Conservation (phyloP, 2,888 invertebrate species). For the Protonemura montana region DNA sequence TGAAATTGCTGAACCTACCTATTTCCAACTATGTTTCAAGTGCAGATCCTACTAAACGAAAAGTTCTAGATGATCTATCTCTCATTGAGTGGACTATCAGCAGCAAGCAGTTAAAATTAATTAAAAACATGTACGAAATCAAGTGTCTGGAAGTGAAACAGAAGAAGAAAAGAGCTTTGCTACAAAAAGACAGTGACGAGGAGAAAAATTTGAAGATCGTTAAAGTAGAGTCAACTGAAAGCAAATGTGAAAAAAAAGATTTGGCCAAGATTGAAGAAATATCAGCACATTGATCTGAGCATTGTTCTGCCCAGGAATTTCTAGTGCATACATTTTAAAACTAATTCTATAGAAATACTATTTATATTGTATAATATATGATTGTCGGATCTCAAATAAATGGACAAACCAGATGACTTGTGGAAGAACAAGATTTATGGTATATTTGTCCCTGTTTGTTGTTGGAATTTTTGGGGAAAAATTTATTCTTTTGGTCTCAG, state of each 20-base stretch:
- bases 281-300: no score
- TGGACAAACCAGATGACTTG: no score
- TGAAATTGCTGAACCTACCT: constrained; percentile 75
- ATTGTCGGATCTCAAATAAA: no score
- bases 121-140: constrained; percentile 69
- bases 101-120: constrained; percentile 65
- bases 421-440: no score
- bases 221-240: background rate
- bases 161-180: constrained; percentile 38
- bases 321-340: no score
- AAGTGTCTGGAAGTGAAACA: constrained; percentile 51
- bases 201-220: background rate
- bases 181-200: background rate
- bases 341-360: no score
- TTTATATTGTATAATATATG: no score
- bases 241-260: background rate
- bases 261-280: background rate
- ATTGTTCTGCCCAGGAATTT: no score
- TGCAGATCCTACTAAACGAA: constrained; percentile 72
- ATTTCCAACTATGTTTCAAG: constrained; percentile 74
- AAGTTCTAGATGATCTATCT: constrained; percentile 56
- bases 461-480: no score
- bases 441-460: no score
- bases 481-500: no score
- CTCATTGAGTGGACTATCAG: constrained; percentile 78